Evolutionary conservation across 1,140 invertebrate genomes (phyloP).

Genomic region (Formica exsecta): DNA sequence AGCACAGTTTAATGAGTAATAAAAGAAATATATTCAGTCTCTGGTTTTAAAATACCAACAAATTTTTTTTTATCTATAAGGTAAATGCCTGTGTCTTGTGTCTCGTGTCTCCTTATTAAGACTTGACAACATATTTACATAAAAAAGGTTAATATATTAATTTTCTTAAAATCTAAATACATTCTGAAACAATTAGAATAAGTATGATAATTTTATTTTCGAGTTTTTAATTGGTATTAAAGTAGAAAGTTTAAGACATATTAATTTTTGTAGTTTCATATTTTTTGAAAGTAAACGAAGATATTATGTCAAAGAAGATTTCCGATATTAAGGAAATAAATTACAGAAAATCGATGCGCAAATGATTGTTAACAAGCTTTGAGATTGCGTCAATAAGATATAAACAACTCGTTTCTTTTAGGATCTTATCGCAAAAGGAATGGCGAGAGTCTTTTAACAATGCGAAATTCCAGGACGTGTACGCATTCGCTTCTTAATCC

Average conservation of each 20-base stretch:
- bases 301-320: background rate
- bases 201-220: background rate
- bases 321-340: background rate
- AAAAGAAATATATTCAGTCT: background rate
- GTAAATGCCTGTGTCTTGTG: no score
- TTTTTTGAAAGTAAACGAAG: background rate
- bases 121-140: background rate
- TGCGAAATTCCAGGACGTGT: slow-evolving; percentile 2
- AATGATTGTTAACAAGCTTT: background rate
- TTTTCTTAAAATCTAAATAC: background rate
- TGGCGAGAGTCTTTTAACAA: slow-evolving; percentile 33
- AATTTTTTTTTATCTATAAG: background rate
- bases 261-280: slow-evolving; percentile 6
- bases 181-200: background rate
- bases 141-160: no score
- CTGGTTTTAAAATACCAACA: slow-evolving; percentile 2
- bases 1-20: background rate
- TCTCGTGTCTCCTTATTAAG: background rate
- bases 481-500: slow-evolving; percentile 46
- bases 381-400: slow-evolving; percentile 25
- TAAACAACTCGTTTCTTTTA: slow-evolving; percentile 8
- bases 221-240: background rate
- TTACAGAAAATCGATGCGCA: background rate
- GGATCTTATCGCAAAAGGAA: slow-evolving; percentile 33
- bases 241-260: background rate